These are phyloP conservation scores for Lochmaea crataegi DNA, from an alignment of 2,888 invertebrate genomes.

Conservation along the genomic window DNA sequence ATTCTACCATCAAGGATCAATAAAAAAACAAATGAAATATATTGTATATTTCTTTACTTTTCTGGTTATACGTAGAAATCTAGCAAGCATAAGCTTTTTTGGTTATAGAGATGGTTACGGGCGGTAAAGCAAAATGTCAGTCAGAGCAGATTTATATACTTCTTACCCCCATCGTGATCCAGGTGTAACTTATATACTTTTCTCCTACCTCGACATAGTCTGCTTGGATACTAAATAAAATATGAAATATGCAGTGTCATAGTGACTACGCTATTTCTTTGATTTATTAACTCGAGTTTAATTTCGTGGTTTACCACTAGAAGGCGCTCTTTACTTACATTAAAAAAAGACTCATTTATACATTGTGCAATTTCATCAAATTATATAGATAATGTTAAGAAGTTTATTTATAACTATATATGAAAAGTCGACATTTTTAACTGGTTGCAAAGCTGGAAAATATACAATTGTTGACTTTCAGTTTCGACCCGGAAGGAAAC, in stretches of 20 bases:
- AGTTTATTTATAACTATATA: no score
- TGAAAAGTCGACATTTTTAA: no score
- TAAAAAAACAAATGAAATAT: background rate
- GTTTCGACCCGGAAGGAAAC: no score
- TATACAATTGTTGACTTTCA: no score
- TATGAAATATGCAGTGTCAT: slow-evolving; percentile 63
- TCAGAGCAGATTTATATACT: slow-evolving; percentile 47
- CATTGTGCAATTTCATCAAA: no score
- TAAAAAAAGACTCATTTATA: background rate
- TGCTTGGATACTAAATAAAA: slow-evolving; percentile 56
- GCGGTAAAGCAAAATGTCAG: slow-evolving; percentile 26
- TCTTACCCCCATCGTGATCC: slow-evolving; percentile 53
- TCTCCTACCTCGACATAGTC: slow-evolving; percentile 45
- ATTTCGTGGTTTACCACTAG: slow-evolving; percentile 52
- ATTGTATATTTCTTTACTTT: background rate
- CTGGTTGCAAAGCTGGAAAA: no score
- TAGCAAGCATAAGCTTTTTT: slow-evolving; percentile 8
- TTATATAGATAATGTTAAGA: no score
- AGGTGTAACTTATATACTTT: slow-evolving; percentile 61
- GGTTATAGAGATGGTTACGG: slow-evolving; percentile 8
- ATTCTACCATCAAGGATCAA: background rate
- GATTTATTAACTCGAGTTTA: slow-evolving; percentile 64
- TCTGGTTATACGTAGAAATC: background rate
- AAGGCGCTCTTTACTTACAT: background rate
- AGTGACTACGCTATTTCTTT: slow-evolving; percentile 52